phyloP scores from a whole-genome alignment of 1,140 invertebrate genomes.

The Drosophila aff. region DNA sequence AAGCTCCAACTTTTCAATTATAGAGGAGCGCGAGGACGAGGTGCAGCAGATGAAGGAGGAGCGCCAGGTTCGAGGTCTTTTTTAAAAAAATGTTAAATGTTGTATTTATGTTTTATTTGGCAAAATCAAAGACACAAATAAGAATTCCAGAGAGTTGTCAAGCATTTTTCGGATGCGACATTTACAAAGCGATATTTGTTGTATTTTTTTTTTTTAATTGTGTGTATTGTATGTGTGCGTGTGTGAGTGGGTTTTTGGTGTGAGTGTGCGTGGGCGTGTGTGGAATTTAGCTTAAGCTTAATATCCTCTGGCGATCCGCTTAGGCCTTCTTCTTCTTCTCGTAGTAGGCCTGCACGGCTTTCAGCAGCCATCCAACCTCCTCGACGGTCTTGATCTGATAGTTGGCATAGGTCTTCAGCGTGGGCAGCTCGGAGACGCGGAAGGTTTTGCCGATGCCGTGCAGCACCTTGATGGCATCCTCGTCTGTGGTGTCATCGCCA shows the following conservation, averaged over 20 bases:
- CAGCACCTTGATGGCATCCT: constrained; percentile 95
- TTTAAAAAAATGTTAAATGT: constrained; percentile 18
- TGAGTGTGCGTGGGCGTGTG: constrained; percentile 44
- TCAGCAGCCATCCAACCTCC: constrained; percentile 93
- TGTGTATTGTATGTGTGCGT: constrained; percentile 21
- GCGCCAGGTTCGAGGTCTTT: too few relatives aligned
- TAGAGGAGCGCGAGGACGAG: too few relatives aligned
- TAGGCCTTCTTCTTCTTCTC: constrained; percentile 83
- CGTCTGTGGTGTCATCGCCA: constrained; percentile 95
- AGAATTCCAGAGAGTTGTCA: constrained; percentile 17
- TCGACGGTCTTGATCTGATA: constrained; percentile 94
- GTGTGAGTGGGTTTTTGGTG: constrained; percentile 26
- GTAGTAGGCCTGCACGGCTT: constrained; percentile 90
- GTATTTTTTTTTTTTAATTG: constrained; percentile 24
- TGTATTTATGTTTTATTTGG: constrained; percentile 58
- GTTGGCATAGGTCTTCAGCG: constrained; percentile 93
- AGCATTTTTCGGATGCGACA: constrained; percentile 10
- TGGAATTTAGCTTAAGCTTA: constrained; percentile 78
- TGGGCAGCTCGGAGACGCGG: constrained; percentile 92
- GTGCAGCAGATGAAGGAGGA: too few relatives aligned
- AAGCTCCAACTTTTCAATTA: too few relatives aligned
- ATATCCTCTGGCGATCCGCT: constrained; percentile 45
- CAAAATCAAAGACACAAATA: constrained; percentile 55
- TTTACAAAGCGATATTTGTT: constrained; percentile 33
- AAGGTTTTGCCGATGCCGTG: constrained; percentile 96